Base-by-base conservation (phyloP, 2,113 vertebrate genomes). In the Myodes glareolus region DNA sequence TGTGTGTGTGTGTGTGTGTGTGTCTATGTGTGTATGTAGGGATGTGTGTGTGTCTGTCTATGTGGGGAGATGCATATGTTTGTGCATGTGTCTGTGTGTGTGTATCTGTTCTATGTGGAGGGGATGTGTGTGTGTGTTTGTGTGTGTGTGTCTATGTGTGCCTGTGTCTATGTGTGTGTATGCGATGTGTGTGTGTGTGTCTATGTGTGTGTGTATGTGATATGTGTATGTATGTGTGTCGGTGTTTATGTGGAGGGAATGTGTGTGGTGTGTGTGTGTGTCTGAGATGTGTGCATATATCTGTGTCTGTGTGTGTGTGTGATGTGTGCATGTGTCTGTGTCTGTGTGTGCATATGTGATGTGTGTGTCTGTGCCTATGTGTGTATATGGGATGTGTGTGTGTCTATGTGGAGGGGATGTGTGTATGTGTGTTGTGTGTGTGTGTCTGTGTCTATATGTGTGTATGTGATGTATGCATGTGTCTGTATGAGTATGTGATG, bases 181-280 rank as follows among this genome's bases (percentile, higher is more conserved):
- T 27, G 23, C 25, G 9, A 2, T 27, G 23, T 42, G 9, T 75
- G 23, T 42, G 5, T 31, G 2, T 27, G 47, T 80, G 7, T 80
- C 1, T 33, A 4, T 84, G n/a, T 19, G 10, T 84, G n/a, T 19
- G 8, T 19, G 7, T 31, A 7, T 47, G 52, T 55, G 52, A 6
- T 31, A 6, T 47, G 10, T n/a, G 2, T 25, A 6, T 47, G 10
- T n/a, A 1, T 25, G 0, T 36, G 17, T 25, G 33, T 16, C 31
- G 5, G 8, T 27, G 45, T 25, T 1, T 50, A 3, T 36, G 12
- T 27, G 21, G n/a, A n/a, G n/a, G n/a, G n/a, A n/a, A n/a, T 70
- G 12, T 31, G 3, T 29, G 33, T 70, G 31, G 4, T 77, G 27
- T 77, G 4, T 47, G 27, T 21, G 1, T 67, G 36, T 39, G 23